A percentile compares a stretch with the other conserved stretches of the same genome.
Evolutionary conservation across 2,888 invertebrate genomes (phyloP).

Genomic region (Megalurothrips usitatus): DNA sequence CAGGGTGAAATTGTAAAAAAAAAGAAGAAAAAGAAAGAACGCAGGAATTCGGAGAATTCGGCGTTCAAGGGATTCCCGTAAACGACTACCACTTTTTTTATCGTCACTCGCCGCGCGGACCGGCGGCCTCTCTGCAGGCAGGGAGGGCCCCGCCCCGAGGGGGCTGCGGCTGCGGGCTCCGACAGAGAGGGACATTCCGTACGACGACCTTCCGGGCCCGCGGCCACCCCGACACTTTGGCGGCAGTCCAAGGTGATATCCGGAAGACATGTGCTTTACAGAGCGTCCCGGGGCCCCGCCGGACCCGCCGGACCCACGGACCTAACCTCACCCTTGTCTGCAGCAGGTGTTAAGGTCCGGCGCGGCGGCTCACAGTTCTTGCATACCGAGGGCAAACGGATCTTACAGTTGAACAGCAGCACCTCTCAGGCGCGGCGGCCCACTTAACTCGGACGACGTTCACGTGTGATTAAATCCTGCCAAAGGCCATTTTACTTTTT

Average conservation of each 20-base stretch:
- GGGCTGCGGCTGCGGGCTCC: not conserved
- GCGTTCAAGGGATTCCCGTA: no score
- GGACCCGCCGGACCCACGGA: not conserved
- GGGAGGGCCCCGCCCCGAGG: not conserved
- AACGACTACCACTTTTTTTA: no score
- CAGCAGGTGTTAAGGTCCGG: not conserved
- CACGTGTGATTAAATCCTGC: no score
- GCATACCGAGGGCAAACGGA: no score
- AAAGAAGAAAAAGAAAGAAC: no score
- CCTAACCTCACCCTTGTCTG: not conserved
- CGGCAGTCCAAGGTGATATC: constrained; percentile 14
- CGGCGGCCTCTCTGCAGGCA: not conserved
- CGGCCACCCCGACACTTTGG: not conserved
- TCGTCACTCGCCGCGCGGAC: not conserved
- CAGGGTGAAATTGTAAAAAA: no score
- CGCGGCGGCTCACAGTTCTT: no score
- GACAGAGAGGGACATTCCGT: not conserved
- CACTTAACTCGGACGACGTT: no score
- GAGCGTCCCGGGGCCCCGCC: not conserved
- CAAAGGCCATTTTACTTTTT: no score
- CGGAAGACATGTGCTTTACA: constrained; percentile 18
- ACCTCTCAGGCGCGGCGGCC: no score
- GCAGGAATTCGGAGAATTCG: no score
- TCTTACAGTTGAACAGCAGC: no score
- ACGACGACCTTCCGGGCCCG: not conserved